A percentile compares a stretch with the other conserved stretches of the same genome.
phyloP scores from a whole-genome alignment of 2,888 invertebrate genomes.

The Ptychoptera contaminata region DNA sequence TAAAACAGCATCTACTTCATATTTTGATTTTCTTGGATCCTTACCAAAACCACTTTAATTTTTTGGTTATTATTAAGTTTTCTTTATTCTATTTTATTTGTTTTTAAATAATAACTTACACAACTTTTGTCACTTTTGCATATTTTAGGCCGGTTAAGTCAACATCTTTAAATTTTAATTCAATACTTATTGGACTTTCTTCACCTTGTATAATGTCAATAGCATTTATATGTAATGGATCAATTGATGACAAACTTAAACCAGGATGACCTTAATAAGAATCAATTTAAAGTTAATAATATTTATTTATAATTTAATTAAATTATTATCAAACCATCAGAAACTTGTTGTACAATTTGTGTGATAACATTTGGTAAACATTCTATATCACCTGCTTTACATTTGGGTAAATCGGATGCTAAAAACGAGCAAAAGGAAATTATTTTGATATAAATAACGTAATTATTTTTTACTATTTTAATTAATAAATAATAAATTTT shows the following conservation, averaged over 20 bases:
- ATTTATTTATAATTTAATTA: background rate
- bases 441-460: too few species aligned
- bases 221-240: conserved; percentile 22
- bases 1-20: conserved; percentile 14
- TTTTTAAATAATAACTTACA: conserved; percentile 15
- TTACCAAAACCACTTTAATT: conserved; percentile 17
- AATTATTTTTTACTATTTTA: too few species aligned
- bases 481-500: too few species aligned
- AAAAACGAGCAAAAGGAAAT: background rate
- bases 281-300: background rate
- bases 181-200: conserved; percentile 23
- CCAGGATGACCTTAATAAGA: conserved; percentile 16
- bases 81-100: background rate
- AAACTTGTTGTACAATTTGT: conserved; percentile 1
- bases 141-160: conserved; percentile 18
- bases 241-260: conserved; percentile 19
- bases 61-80: background rate
- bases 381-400: conserved; percentile 8
- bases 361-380: conserved; percentile 9
- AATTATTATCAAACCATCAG: background rate
- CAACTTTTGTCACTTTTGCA: conserved; percentile 11
- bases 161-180: conserved; percentile 20
- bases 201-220: conserved; percentile 19
- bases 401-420: conserved; percentile 10
- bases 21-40: conserved; percentile 9